Evolutionary conservation across 2,797 vertebrate genomes (phyloP), one percentile per base, ranked within the genome.

Genomic region (Halcyon badia): DNA sequence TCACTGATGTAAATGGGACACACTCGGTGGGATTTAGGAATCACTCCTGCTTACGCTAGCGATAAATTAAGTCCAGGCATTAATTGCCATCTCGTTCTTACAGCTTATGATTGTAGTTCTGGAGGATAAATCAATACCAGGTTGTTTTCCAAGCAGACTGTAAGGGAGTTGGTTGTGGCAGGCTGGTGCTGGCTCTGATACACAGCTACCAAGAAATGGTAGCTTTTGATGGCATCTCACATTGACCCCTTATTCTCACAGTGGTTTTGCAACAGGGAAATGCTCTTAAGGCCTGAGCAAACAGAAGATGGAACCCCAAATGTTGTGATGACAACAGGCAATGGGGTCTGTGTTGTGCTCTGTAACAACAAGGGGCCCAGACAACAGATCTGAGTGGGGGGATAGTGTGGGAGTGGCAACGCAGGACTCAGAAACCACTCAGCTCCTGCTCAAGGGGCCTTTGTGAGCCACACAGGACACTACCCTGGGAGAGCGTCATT

Each of bases 301-400:
- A 57, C 8, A 44, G n/a, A 80, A 66, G 6, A 15, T 3, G 16
- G 42, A 62, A 76, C 22, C 60, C 57, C 78, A 37, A 60, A 0
- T 3, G 10, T 2, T 65, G 28, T 62, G 68, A 2, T 17, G 60
- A 13, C 42, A 72, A 5, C 1, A 61, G 46, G 41, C 41, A 54
- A 1, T 11, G 49, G 11, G n/a, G 17, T 84, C 58, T 30, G 35
- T 28, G 21, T 26, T 31, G n/a, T 6, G 30, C 11, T 48, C n/a
- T 70, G 66, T 26, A 61, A 1, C 30, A n/a, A 1, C 0, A 0
- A 71, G 33, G 31, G 31, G 41, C 37, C 14, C 44, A 62, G 39
- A 17, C 9, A 14, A 10, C 26, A 56, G n/a, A 18, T 52, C 56
- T 51, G 65, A 66, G 89, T 15, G 30, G 13, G 46, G 42, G 78